These are phyloP conservation scores for Macquaria ambigua DNA, from an alignment of 2,113 vertebrate species.

Conservation along the genomic window DNA sequence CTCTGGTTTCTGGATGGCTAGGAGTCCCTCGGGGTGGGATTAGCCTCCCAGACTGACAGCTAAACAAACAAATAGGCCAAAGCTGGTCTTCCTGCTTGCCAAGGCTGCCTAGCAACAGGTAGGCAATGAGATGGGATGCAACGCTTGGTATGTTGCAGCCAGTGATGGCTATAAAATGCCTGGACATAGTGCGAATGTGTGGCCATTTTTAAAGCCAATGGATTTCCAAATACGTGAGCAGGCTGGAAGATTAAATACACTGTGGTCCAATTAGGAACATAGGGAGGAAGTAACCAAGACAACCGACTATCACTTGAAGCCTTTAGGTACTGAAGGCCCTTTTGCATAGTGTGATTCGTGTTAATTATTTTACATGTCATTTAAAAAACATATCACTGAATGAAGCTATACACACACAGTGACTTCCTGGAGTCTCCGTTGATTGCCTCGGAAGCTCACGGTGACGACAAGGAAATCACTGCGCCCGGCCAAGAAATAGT, in stretches of 20 bases:
- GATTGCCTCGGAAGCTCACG: too few relatives aligned
- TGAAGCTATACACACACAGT: neutral
- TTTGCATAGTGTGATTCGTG: constrained; percentile 21
- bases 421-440: too few relatives aligned
- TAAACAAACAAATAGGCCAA: constrained; percentile 77
- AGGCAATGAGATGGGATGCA: constrained; percentile 55
- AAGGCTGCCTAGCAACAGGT: constrained; percentile 85
- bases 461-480: neutral
- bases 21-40: constrained; percentile 71
- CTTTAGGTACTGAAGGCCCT: neutral
- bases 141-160: constrained; percentile 39
- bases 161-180: constrained; percentile 60
- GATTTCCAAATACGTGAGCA: constrained; percentile 46
- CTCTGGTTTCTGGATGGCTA: constrained; percentile 71
- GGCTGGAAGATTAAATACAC: constrained; percentile 22
- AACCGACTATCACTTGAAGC: neutral
- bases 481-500: neutral
- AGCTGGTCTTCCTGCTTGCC: constrained; percentile 56
- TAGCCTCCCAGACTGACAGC: constrained; percentile 74
- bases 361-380: constrained; percentile 7
- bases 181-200: constrained; percentile 43
- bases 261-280: neutral
- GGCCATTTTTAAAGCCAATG: constrained; percentile 22
- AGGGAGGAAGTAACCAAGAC: constrained; percentile 5
- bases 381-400: constrained; percentile 1